Evolutionary conservation across 2,888 invertebrate genomes (phyloP), one percentile per base, ranked within the genome.

Genomic region (Cheilosia scutellata): DNA sequence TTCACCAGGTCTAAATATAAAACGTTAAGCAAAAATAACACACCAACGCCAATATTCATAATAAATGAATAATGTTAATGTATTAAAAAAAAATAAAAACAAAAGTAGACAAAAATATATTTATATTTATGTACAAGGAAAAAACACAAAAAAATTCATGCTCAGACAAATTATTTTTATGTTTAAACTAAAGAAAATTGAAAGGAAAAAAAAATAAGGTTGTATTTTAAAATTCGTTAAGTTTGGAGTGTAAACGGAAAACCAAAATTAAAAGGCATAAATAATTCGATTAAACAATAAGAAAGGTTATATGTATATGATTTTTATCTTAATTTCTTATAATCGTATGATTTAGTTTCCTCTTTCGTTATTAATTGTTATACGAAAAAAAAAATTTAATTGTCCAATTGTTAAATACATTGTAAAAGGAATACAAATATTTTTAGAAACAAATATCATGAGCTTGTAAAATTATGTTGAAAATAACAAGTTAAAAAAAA

Each of bases 381-480:
- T 20, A 40, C 20, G 65, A 20, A 31, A 4, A 9, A 62, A 40
- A 16, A 70, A 76, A 55, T 37, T 66, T 49, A 40, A 75, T 40
- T 77, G 86, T 80, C 86, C 86, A 82, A 77, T 68, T 82, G 86
- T 86, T 82, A 57, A 65, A 66, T 66, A 65, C 47, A 57, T 74
- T 65, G 33, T 74, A 80, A 57, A 84, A 68, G 62, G 31, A 57
- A 29, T 60, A 53, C 5, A 53, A 60, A 60, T 27, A 53, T 55
- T 68, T 75, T 82, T 75, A 82, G 74, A 65, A 51, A 71, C 70
- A 76, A 82, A 82, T 76, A 76, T 71, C 68, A 86, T 75, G 86
- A 86, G 86, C 86, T 86, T 86, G 42, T 82, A 76, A 66, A 62
- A 70, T 76, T 71, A 76, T 80, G 75, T 71, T 68, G 25, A 62